These are phyloP conservation scores for Hydrozoanthus gracilis DNA, from an alignment of 92 coral and sea anemone species.

Conservation along the genomic window DNA sequence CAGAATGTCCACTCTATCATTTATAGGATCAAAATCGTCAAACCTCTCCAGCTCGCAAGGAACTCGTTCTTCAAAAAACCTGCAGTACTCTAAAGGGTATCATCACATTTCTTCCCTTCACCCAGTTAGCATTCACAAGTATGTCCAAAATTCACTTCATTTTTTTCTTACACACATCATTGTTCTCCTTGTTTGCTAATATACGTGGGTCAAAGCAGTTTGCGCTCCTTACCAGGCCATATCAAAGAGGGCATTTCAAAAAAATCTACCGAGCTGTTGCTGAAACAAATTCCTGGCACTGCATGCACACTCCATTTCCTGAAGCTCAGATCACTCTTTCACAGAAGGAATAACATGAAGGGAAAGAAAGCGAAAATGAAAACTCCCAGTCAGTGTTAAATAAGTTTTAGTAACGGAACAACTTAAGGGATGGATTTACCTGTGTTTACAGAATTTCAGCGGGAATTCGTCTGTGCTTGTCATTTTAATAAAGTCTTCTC, in stretches of 20 bases:
- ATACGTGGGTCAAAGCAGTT: slow-evolving; percentile 39
- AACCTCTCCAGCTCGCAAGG: slow-evolving; percentile 37
- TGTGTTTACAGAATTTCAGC: slow-evolving; percentile 29
- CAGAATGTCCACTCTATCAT: slow-evolving; percentile 28
- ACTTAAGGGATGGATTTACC: slow-evolving; percentile 6
- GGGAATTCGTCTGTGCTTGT: not conserved
- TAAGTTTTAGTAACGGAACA: not conserved
- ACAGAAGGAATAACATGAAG: slow-evolving; percentile 6
- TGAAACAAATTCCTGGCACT: slow-evolving; percentile 32
- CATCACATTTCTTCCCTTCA: slow-evolving; percentile 44
- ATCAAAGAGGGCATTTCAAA: slow-evolving; percentile 17
- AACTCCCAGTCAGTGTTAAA: slow-evolving; percentile 7
- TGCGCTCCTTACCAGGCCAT: slow-evolving; percentile 19
- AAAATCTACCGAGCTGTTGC: slow-evolving; percentile 10
- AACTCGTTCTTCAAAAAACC: slow-evolving; percentile 29
- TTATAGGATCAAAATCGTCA: slow-evolving; percentile 28
- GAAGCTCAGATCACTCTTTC: slow-evolving; percentile 7
- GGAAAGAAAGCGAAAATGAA: not conserved
- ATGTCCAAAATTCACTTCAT: slow-evolving; percentile 35
- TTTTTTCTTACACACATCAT: slow-evolving; percentile 36
- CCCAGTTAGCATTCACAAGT: slow-evolving; percentile 41
- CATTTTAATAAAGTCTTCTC: not conserved
- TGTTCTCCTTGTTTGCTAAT: slow-evolving; percentile 18
- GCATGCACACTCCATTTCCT: slow-evolving; percentile 25
- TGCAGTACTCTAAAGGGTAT: slow-evolving; percentile 31